These are phyloP conservation scores for Centruroides sculpturatus DNA, from an alignment of 1,140 invertebrate genomes.

Conservation along the genomic window DNA sequence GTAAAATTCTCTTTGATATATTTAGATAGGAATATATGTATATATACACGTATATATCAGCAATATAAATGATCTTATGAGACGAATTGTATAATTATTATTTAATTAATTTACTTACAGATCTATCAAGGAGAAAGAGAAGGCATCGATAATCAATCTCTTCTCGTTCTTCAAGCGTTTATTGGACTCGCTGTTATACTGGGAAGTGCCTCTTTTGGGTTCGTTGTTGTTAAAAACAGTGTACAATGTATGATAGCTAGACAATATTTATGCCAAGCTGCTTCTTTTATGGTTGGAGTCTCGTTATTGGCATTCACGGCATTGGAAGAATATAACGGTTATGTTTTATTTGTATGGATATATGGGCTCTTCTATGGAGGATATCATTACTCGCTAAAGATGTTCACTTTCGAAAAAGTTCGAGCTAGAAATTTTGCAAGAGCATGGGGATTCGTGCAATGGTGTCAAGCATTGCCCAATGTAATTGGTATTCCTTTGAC, in stretches of 20 bases:
- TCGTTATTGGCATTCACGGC: slow-evolving; percentile 65
- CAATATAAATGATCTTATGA: no score
- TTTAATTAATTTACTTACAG: slow-evolving; percentile 29
- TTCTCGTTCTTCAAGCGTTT: slow-evolving; percentile 70
- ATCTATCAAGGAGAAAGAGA: slow-evolving; percentile 61
- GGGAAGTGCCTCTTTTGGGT: slow-evolving; percentile 62
- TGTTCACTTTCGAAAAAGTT: slow-evolving; percentile 71
- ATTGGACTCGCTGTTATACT: slow-evolving; percentile 66
- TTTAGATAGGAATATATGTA: no score
- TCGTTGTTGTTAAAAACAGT: slow-evolving; percentile 63
- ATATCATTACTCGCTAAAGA: slow-evolving; percentile 66
- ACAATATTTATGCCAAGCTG: slow-evolving; percentile 62
- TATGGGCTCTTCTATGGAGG: slow-evolving; percentile 38
- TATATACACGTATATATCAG: no score
- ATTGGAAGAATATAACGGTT: slow-evolving; percentile 43
- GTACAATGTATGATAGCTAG: slow-evolving; percentile 69
- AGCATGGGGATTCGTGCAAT: slow-evolving; percentile 78
- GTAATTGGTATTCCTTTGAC: slow-evolving; percentile 74
- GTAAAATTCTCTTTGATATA: no score
- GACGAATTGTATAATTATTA: neutral
- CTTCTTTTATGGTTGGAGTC: slow-evolving; percentile 56
- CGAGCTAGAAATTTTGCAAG: slow-evolving; percentile 70
- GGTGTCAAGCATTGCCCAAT: slow-evolving; percentile 66
- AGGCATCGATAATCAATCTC: slow-evolving; percentile 56
- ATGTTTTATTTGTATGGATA: slow-evolving; percentile 32